Conservation (phyloP, 2,113 vertebrate genomes). For the Triplophysa dalaica region DNA sequence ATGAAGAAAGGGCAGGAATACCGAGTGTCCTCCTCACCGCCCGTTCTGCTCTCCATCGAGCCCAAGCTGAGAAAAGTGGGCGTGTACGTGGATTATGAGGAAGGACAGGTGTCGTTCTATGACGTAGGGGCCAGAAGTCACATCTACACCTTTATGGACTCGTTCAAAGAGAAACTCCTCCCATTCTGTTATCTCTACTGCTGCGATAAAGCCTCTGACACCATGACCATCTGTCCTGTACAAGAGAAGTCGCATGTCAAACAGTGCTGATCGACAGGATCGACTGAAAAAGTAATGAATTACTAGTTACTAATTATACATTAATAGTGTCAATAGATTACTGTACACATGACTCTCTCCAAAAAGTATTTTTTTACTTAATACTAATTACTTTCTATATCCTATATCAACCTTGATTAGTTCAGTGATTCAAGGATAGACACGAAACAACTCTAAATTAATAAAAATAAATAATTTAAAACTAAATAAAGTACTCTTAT, state of each 20-base stretch:
- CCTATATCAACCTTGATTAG: no score
- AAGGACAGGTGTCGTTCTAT: conserved; percentile 85
- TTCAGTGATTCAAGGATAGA: no score
- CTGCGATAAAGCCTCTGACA: conserved; percentile 76
- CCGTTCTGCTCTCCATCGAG: conserved; percentile 63
- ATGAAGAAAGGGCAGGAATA: conserved; percentile 77
- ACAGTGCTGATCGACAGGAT: conserved; percentile 53
- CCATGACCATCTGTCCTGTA: conserved; percentile 64
- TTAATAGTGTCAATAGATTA: no score
- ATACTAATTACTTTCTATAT: no score
- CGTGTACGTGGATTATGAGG: conserved; percentile 85
- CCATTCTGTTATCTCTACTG: conserved; percentile 85
- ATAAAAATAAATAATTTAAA: no score
- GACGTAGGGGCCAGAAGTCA: conserved; percentile 72
- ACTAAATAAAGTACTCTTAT: no score
- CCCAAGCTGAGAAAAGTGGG: conserved; percentile 77
- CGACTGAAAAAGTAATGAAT: no score
- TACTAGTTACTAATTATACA: no score
- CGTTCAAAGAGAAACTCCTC: conserved; percentile 78
- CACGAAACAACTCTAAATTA: no score
- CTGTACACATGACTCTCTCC: no score
- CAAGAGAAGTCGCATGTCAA: conserved; percentile 62
- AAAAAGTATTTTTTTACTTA: no score
- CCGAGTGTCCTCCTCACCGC: conserved; percentile 70
- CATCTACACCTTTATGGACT: conserved; percentile 82